A percentile compares a stretch with the other conserved stretches of the same genome.
Evolutionary conservation across 1,140 invertebrate genomes (phyloP).

Genomic region (Halictus rubicundus): DNA sequence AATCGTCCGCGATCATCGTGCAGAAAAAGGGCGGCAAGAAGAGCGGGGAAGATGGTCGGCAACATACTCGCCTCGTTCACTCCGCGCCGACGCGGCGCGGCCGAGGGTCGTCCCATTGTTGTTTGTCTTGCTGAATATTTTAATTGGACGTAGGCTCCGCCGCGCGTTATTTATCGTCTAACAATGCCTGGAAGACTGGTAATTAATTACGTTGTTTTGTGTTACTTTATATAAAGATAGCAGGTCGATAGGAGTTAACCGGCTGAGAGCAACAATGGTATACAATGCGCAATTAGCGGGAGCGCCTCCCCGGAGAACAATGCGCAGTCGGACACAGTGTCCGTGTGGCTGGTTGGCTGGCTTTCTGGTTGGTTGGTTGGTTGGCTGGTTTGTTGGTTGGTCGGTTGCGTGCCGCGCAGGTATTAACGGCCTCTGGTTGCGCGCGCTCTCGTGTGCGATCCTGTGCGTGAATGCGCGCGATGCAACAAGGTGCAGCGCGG

Average conservation of each 20-base stretch:
- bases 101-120: slow-evolving; percentile 75
- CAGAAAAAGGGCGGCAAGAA: slow-evolving; percentile 31
- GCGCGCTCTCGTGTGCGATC: slow-evolving; percentile 38
- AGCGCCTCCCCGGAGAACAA: slow-evolving; percentile 72
- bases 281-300: slow-evolving; percentile 80
- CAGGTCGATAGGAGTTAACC: slow-evolving; percentile 78
- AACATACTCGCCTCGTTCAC: background rate
- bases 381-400: background rate
- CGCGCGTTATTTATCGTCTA: slow-evolving; percentile 79
- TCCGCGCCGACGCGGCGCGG: slow-evolving; percentile 35
- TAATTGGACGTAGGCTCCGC: slow-evolving; percentile 75
- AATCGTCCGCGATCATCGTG: slow-evolving; percentile 21
- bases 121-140: slow-evolving; percentile 81
- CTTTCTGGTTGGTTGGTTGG: background rate
- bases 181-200: slow-evolving; percentile 78
- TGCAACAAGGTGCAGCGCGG: background rate
- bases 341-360: slow-evolving; percentile 30
- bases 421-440: slow-evolving; percentile 53
- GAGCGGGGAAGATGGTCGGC: slow-evolving; percentile 16
- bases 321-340: slow-evolving; percentile 68
- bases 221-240: slow-evolving; percentile 80
- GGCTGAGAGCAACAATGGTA: slow-evolving; percentile 73
- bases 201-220: slow-evolving; percentile 81
- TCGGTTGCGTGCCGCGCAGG: slow-evolving; percentile 64
- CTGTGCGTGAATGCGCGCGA: slow-evolving; percentile 16